Conservation (phyloP, 2,888 invertebrate species). For the Drosophila cracens region DNA sequence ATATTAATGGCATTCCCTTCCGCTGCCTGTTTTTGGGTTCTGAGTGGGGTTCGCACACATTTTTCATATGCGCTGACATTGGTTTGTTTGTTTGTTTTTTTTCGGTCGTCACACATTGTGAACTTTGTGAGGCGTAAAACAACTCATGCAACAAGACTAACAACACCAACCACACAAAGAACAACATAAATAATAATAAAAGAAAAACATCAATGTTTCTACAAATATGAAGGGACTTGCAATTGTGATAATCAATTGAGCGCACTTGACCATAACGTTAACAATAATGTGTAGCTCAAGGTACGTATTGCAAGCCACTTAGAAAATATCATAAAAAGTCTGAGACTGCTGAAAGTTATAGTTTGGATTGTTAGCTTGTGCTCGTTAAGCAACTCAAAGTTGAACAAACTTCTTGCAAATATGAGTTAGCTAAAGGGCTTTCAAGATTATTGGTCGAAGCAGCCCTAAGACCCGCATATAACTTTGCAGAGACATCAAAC, state of each 20-base stretch:
- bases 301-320: neutral
- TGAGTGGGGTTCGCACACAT: conserved; percentile 27
- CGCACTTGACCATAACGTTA: neutral
- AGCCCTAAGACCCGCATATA: neutral
- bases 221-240: too few relatives aligned
- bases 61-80: conserved; percentile 54
- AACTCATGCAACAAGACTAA: conserved; percentile 37
- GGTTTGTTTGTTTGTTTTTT: conserved; percentile 54
- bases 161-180: conserved; percentile 6
- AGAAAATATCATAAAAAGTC: neutral
- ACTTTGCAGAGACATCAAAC: neutral
- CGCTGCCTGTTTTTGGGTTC: conserved; percentile 7
- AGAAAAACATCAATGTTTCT: neutral
- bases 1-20: conserved; percentile 49
- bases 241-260: conserved; percentile 13
- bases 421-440: neutral
- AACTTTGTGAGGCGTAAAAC: conserved; percentile 63
- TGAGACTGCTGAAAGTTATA: neutral
- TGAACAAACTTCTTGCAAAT: neutral
- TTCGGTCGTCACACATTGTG: conserved; percentile 27
- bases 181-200: conserved; percentile 15
- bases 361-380: neutral
- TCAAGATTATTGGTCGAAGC: neutral
- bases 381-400: neutral
- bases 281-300: neutral